Evolutionary conservation across 35 echinoderm and acorn worm genomes (phyloP).

Genomic region (Hemicentrotus pulcherrimus): DNA sequence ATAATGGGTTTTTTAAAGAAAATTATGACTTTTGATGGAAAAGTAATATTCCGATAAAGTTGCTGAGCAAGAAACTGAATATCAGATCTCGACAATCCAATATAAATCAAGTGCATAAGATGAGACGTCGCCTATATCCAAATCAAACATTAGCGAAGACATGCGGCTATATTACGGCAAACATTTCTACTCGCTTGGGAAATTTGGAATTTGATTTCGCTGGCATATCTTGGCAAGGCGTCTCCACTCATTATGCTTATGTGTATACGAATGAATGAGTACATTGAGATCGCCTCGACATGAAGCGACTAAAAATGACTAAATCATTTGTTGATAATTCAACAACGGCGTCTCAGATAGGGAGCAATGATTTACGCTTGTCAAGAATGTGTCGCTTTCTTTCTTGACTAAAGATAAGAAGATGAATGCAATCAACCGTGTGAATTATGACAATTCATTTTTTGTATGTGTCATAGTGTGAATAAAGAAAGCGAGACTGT

Average conservation of each 20-base stretch:
- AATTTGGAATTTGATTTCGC: neutral
- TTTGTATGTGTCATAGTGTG: neutral
- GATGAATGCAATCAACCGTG: neutral
- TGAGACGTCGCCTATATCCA: neutral
- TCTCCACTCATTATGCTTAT: conserved; percentile 4
- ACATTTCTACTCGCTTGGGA: conserved; percentile 8
- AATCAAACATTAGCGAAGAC: neutral
- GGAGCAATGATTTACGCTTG: neutral
- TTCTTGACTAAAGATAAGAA: neutral
- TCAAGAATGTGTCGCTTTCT: neutral
- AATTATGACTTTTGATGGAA: neutral
- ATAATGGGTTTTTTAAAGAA: neutral
- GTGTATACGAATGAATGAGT: neutral
- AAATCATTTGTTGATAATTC: neutral
- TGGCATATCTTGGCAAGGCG: conserved; percentile 8
- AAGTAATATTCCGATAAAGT: neutral
- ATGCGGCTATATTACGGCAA: neutral
- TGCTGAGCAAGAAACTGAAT: neutral
- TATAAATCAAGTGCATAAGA: neutral
- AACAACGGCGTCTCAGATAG: neutral
- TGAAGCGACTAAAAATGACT: neutral
- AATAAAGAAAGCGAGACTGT: neutral
- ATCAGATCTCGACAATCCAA: neutral
- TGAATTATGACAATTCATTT: neutral
- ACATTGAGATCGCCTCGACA: neutral